These are phyloP conservation scores for western clawed frog (Xenopus tropicalis) DNA, from an alignment of 2,113 vertebrate species.

Conservation along the genomic window UCB_Xtro_10.0 CM004445.2:109171501-109172000, in stretches of 20 bases:
- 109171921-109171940: slow-evolving; percentile 61
- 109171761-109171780: slow-evolving; percentile 74
- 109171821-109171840: slow-evolving; percentile 72
- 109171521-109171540: background rate
- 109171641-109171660: slow-evolving; percentile 77
- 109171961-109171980: too few relatives aligned
- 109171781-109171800: slow-evolving; percentile 69
- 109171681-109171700: slow-evolving; percentile 68
- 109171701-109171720: background rate
- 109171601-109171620: slow-evolving; percentile 78
- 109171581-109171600: slow-evolving; percentile 73
- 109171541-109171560: slow-evolving; percentile 72
- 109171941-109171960: background rate
- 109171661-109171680: slow-evolving; percentile 89
- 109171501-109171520: too few relatives aligned
- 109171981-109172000: slow-evolving; percentile 7
- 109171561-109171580: slow-evolving; percentile 68
- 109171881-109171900: slow-evolving; percentile 74
- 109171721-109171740: background rate
- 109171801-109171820: slow-evolving; percentile 80
- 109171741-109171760: background rate
- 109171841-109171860: slow-evolving; percentile 84
- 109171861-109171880: slow-evolving; percentile 89
- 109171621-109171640: slow-evolving; percentile 91
- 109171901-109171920: slow-evolving; percentile 79